Evolutionary conservation across 2,888 invertebrate genomes (phyloP), one percentile per base, ranked within the genome.

Genomic region (Lagria hirta): DNA sequence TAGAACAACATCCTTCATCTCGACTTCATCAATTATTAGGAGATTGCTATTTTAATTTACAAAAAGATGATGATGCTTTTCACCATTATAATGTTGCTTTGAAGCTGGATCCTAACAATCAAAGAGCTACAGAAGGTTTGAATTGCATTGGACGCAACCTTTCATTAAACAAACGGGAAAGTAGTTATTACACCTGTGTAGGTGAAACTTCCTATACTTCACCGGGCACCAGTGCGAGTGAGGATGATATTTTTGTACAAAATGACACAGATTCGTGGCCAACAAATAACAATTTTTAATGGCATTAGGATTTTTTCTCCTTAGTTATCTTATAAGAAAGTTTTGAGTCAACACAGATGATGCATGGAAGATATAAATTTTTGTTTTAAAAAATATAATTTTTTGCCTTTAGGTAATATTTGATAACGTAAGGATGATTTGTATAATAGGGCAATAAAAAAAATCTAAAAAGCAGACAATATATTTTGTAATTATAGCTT

Each of bases 61-160:
- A 80, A 47, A 81, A 82, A 52, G 80, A 81, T 43, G 82, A 82
- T 33, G 83, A 83, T 56, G 85, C 86, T 13, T 73, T 84, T 38
- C 78, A 83, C 52, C 83, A 84, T 61, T 86, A 81, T 64, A 79
- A 75, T 33, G 75, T 79, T 51, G 83, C 84, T 2, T 68, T 84
- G 13, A 81, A 81, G 49, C 67, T 84, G 52, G 83, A 85, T 68
- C 82, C 83, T 2, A 75, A 72, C 14, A 84, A 83, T 62, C 73
- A 77, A 45, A 72, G 78, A 55, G 83, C 83, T 7, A 67, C 77
- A 13, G 83, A 84, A 60, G 84, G 83, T 21, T 74, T 83, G 59
- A 80, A 82, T 60, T 71, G 78, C 46, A 72, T 83, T 29, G 83
- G 83, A 30, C 54, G 65, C 24, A 63, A 61, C 22, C 33, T 54